Evolutionary conservation across 2,797 vertebrate genomes (phyloP).

Genomic region (Orestias chungarensis): DNA sequence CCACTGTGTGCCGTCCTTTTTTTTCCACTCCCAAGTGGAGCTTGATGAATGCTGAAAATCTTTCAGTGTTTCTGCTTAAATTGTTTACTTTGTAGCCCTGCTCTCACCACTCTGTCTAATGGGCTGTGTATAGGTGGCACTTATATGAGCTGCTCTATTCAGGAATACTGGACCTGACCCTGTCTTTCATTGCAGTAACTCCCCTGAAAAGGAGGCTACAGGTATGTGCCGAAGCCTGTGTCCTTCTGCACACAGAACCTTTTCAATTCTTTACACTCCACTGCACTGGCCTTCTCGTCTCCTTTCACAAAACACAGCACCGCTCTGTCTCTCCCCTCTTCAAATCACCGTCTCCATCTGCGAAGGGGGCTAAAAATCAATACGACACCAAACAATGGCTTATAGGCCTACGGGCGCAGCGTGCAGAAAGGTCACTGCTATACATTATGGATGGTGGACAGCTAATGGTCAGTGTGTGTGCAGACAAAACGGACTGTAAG

Average conservation of each 20-base stretch:
- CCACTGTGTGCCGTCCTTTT: constrained; percentile 14
- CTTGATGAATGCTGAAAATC: constrained; percentile 61
- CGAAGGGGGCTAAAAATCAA: constrained; percentile 71
- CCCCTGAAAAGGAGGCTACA: constrained; percentile 46
- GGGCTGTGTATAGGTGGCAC: constrained; percentile 68
- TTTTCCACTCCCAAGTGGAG: constrained; percentile 27
- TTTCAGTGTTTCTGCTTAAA: constrained; percentile 59
- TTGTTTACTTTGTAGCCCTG: constrained; percentile 59
- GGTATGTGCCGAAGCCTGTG: constrained; percentile 58
- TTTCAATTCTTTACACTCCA: constrained; percentile 77
- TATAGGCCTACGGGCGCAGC: constrained; percentile 72
- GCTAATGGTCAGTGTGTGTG: constrained; percentile 76
- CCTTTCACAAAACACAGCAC: constrained; percentile 62
- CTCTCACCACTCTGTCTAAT: constrained; percentile 67
- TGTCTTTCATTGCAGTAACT: constrained; percentile 49
- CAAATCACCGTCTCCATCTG: constrained; percentile 76
- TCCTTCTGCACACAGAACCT: constrained; percentile 59
- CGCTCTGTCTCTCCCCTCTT: constrained; percentile 62
- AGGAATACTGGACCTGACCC: constrained; percentile 55
- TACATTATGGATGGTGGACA: constrained; percentile 79
- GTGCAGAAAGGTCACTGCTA: constrained; percentile 78
- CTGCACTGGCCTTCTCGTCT: constrained; percentile 59
- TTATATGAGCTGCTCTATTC: constrained; percentile 54
- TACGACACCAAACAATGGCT: constrained; percentile 80
- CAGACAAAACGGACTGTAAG: constrained; percentile 75